Evolutionary conservation across 2,113 vertebrate species (phyloP), one percentile per base, ranked within the genome.

Genomic region (Phyllostomus discolor): DNA sequence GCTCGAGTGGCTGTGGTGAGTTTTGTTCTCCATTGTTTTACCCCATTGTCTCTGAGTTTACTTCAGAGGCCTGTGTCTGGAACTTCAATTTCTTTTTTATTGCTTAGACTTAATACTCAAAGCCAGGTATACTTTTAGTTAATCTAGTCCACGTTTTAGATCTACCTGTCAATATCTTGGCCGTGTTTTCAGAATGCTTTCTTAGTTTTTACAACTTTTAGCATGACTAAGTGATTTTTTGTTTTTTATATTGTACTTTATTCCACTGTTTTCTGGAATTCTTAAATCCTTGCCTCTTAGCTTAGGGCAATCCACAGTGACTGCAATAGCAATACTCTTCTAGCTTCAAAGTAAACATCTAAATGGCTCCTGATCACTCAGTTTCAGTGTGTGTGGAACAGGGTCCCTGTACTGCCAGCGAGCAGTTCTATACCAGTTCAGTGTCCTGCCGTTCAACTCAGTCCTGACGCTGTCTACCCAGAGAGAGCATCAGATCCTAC

Each of bases 1-100:
- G 99, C 99, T 9, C 99, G 99, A 9, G 98, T 95, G 3, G 43
- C 28, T 66, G 98, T 99, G 94, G 99, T 99, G 95, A 99, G 99
- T 97, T 87, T 84, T 89, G 15, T 78, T 81, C 62, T 88, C 80
- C 90, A 1, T 82, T 82, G 66, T 91, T 92, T 95, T 57, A 35
- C 50, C 86, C 14, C 1, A 10, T 69, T 38, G 41, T 87, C 1
- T 11, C 85, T 5, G 81, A 28, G 38, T 76, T 88, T 83, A 17
- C 88, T 84, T 81, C 35, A 59, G 8, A 94, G 41, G 48, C 62
- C 75, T 46, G 3, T 41, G 22, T 70, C 50, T 48, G 17, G 35
- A 52, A 50, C 78, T 50, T 76, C 43, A 41, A 4, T 88, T 96
- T 96, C 16, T 57, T 95, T 93, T 81, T 41, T 20, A 17, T 66